Percentiles rank a stretch among this genome's conserved stretches.
Conservation (phyloP, 1,140 invertebrate genomes). For the Neomicropteryx cornuta region DNA sequence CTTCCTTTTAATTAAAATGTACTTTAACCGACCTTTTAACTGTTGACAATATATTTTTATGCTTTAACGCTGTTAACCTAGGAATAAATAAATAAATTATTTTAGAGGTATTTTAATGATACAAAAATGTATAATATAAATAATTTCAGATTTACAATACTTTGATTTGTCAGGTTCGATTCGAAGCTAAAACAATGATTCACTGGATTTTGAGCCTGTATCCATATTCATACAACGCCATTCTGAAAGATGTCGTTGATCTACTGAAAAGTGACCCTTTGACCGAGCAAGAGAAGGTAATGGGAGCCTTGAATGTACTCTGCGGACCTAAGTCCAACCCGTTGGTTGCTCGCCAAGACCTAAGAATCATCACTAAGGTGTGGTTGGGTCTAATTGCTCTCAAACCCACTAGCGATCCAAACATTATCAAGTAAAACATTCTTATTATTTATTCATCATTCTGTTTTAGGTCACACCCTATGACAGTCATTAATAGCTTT, state of each 20-base stretch:
- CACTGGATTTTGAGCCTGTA: slow-evolving; percentile 37
- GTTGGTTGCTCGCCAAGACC: slow-evolving; percentile 60
- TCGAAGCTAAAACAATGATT: slow-evolving; percentile 49
- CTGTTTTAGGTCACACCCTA: no score
- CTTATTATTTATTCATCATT: no score
- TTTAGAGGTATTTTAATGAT: neutral
- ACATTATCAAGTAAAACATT: slow-evolving; percentile 46
- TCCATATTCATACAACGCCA: slow-evolving; percentile 46
- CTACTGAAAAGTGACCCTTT: slow-evolving; percentile 46
- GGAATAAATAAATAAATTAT: neutral
- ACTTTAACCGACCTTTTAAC: neutral
- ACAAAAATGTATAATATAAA: neutral
- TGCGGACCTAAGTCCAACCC: slow-evolving; percentile 48
- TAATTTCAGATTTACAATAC: slow-evolving; percentile 4
- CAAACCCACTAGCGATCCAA: slow-evolving; percentile 69
- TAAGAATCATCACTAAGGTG: slow-evolving; percentile 54
- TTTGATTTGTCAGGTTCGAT: slow-evolving; percentile 41
- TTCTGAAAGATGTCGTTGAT: slow-evolving; percentile 48
- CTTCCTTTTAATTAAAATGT: neutral
- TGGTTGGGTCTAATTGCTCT: slow-evolving; percentile 68
- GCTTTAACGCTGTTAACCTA: neutral
- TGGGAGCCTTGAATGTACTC: slow-evolving; percentile 71
- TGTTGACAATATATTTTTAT: neutral
- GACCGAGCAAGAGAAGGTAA: slow-evolving; percentile 59
- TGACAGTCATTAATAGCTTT: no score